Evolutionary conservation across 1,140 invertebrate species (phyloP), one percentile per base, ranked within the genome.

Genomic region (Brachionus sp.): DNA sequence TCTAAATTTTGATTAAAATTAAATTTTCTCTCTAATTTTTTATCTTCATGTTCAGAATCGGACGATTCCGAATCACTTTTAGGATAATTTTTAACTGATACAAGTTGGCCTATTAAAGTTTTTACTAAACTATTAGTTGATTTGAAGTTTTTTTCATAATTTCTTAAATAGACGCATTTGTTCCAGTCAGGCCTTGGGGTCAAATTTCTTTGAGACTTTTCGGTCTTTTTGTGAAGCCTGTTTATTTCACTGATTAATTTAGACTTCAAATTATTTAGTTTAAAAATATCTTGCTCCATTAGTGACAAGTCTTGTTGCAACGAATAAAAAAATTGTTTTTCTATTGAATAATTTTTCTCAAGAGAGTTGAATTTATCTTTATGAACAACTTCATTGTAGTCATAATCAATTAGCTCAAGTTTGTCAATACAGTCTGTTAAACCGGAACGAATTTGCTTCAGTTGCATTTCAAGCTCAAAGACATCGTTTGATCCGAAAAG

Each of bases 181-280:
- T 35, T 70, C 66, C 66, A 70, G 37, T 70, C 66, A n/a, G 66
- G 66, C 37, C 66, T 35, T 37, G 66, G 66, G 5, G 66, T 70
- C 33, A 70, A 39, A 42, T 12, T 19, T 70, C 66, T 70, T 37
- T 70, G 10, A 29, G 66, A 9, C n/a, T 42, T 70, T 37, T 70
- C 66, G n/a, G n/a, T 70, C 5, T 70, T 70, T 70, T 37, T 70
- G n/a, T 16, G 29, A 0, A 70, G n/a, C 35, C 37, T 35, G 10
- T 13, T 19, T 37, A 70, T 70, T 37, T 70, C 66, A n/a, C 16
- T 70, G 12, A 12, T 70, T 29, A 70, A n/a, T 70, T 70, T 37
- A 2, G 13, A 7, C 37, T 70, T 37, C n/a, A 70, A 19, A 19
- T 70, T 37, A 12, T 70, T 37, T 12, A 70, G n/a, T 16, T 70